phyloP scores from a whole-genome alignment of 2,797 vertebrate genomes.

The Girardinus metallicus region DNA sequence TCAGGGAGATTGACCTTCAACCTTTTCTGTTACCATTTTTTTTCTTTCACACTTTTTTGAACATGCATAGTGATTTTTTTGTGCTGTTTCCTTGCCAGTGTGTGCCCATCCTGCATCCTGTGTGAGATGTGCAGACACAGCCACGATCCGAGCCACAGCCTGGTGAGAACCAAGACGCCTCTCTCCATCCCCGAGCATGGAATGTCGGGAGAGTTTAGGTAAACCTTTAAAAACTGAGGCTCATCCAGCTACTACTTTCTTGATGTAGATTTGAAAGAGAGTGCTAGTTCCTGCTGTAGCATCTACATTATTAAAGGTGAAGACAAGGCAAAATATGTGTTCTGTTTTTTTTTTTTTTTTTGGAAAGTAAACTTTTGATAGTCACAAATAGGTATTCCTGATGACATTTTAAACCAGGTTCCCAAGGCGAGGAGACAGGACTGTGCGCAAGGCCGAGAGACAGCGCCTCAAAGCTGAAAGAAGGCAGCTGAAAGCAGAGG shows the following conservation, averaged over 20 bases:
- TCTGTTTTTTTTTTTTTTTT: conserved; percentile 52
- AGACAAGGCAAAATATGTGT: conserved; percentile 46
- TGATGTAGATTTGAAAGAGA: conserved; percentile 19
- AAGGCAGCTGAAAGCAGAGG: conserved; percentile 94
- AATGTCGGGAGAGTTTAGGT: conserved; percentile 84
- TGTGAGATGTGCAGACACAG: conserved; percentile 91
- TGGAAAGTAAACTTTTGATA: conserved; percentile 67
- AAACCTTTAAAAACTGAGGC: conserved; percentile 52
- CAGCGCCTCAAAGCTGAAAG: conserved; percentile 95
- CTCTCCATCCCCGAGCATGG: conserved; percentile 84
- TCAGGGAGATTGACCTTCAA: background rate
- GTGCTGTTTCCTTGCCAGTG: conserved; percentile 67
- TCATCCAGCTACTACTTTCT: conserved; percentile 25
- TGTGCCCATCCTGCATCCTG: conserved; percentile 92
- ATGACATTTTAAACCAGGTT: conserved; percentile 84
- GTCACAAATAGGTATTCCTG: conserved; percentile 73
- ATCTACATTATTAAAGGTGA: conserved; percentile 29
- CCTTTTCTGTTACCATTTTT: background rate
- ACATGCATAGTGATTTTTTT: background rate
- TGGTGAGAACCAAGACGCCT: conserved; percentile 92
- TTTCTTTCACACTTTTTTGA: background rate
- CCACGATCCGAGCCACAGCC: conserved; percentile 89
- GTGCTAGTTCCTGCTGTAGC: conserved; percentile 40
- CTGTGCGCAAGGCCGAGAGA: conserved; percentile 95
- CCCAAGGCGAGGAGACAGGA: conserved; percentile 94